Conservation (phyloP, 1,140 invertebrate species). For the Theocolax elegans region DNA sequence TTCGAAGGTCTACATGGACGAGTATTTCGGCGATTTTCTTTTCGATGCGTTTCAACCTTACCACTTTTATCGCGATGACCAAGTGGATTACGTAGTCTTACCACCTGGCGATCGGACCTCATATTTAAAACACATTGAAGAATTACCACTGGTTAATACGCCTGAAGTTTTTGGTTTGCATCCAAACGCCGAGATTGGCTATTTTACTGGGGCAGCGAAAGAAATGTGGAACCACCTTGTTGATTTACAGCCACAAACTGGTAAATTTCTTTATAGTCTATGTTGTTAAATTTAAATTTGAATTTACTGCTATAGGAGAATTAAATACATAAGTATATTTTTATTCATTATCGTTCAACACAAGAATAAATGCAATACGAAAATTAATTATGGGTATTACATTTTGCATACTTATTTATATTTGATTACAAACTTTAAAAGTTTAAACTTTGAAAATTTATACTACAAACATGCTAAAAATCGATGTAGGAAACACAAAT, state of each 20-base stretch:
- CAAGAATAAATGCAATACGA: too few relatives aligned
- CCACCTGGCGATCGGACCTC: conserved; percentile 74
- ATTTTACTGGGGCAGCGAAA: conserved; percentile 85
- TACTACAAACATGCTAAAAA: too few relatives aligned
- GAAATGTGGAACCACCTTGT: conserved; percentile 87
- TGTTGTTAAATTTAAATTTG: too few relatives aligned
- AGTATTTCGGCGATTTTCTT: conserved; percentile 93
- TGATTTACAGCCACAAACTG: conserved; percentile 87
- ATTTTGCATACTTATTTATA: too few relatives aligned
- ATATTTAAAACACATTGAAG: conserved; percentile 79
- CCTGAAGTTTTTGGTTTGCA: conserved; percentile 92
- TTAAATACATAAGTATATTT: too few relatives aligned
- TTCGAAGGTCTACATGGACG: conserved; percentile 88
- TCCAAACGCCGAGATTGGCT: conserved; percentile 92
- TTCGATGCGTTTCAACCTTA: conserved; percentile 91
- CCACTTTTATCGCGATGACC: conserved; percentile 83
- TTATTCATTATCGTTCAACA: too few relatives aligned
- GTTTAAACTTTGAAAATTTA: too few relatives aligned
- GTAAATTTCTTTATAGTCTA: too few relatives aligned
- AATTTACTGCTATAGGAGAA: too few relatives aligned
- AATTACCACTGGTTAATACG: conserved; percentile 77
- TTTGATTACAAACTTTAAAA: too few relatives aligned
- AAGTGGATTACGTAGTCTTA: conserved; percentile 84
- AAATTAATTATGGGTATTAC: too few relatives aligned
- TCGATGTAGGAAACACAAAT: too few relatives aligned